phyloP scores from a whole-genome alignment of 1,140 invertebrate genomes.

The Musca vetustissima region DNA sequence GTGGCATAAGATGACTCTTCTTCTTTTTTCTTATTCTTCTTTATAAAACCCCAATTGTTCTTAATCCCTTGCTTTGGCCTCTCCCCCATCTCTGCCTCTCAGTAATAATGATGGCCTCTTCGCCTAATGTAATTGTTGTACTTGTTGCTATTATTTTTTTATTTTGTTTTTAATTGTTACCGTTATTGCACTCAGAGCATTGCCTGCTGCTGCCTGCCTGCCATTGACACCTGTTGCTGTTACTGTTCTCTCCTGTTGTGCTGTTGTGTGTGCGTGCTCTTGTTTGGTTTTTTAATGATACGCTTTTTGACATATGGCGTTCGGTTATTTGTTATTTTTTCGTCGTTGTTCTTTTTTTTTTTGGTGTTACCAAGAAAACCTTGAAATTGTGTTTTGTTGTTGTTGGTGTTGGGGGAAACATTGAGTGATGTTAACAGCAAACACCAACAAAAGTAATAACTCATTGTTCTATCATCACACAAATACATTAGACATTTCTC shows the following conservation, averaged over 20 bases:
- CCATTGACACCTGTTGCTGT: not conserved
- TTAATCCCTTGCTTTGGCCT: too few relatives aligned
- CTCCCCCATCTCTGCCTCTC: not conserved
- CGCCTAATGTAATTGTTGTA: not conserved
- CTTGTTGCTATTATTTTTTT: slow-evolving; percentile 20
- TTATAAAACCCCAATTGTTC: not conserved
- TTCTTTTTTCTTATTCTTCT: too few relatives aligned
- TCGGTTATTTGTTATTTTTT: not conserved
- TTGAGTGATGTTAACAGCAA: too few relatives aligned
- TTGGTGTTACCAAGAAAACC: slow-evolving; percentile 16
- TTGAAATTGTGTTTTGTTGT: slow-evolving; percentile 3
- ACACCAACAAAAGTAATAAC: too few relatives aligned
- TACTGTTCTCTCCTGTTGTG: too few relatives aligned
- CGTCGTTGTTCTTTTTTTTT: not conserved
- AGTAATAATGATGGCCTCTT: not conserved
- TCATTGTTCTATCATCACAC: too few relatives aligned
- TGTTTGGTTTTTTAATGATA: too few relatives aligned
- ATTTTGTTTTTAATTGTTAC: not conserved
- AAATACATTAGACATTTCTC: too few relatives aligned
- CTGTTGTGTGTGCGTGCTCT: too few relatives aligned
- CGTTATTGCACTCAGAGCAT: not conserved
- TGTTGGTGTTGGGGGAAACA: too few relatives aligned
- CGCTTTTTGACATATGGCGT: slow-evolving; percentile 10
- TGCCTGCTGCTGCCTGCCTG: too few relatives aligned
- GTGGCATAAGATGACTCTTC: too few relatives aligned